Evolutionary conservation across 2,888 invertebrate genomes (phyloP).

Genomic region (Adela reaumurella): DNA sequence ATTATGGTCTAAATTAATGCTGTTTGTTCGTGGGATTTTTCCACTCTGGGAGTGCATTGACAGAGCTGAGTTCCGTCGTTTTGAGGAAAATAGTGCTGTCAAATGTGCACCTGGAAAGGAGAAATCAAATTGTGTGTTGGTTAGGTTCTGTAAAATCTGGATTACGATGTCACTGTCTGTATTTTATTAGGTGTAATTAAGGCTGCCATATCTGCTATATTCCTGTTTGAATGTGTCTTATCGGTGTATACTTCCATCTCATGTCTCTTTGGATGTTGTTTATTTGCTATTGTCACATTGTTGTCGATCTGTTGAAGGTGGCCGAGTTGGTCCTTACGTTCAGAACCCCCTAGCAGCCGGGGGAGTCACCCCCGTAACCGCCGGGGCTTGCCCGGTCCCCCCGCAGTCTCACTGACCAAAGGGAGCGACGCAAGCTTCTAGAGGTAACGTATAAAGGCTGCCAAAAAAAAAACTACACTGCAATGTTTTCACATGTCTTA

Average conservation of each 20-base stretch:
- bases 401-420: no score
- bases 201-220: constrained; percentile 8
- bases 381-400: no score
- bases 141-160: no score
- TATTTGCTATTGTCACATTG: constrained; percentile 28
- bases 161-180: no score
- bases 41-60: no score
- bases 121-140: no score
- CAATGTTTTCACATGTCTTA: neutral
- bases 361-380: neutral
- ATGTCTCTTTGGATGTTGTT: constrained; percentile 20
- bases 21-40: no score
- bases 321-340: constrained; percentile 4
- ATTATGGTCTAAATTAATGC: no score
- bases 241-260: neutral
- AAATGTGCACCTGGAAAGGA: no score
- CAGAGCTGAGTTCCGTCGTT: no score
- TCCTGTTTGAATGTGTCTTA: constrained; percentile 20
- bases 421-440: neutral
- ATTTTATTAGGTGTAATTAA: neutral
- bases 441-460: neutral
- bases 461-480: no score
- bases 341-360: neutral
- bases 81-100: no score
- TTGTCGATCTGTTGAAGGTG: constrained; percentile 52